Percentiles rank a stretch among this genome's conserved stretches.
Conservation (phyloP, 2,888 invertebrate genomes). For the Flexamia atlantica region DNA sequence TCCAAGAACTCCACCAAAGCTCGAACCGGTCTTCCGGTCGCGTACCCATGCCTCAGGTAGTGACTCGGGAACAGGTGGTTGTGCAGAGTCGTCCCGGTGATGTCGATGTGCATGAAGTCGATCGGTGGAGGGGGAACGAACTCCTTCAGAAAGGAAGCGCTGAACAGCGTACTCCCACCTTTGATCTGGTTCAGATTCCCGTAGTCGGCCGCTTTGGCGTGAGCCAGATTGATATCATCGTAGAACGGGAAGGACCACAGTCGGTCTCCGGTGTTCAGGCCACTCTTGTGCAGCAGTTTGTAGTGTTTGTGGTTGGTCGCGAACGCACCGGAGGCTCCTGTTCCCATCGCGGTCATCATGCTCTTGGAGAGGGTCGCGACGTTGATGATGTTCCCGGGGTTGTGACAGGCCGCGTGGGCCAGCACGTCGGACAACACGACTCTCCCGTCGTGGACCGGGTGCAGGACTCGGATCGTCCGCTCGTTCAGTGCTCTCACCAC, state of each 20-base stretch:
- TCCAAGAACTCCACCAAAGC: constrained; percentile 8
- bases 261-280: constrained; percentile 79
- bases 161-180: constrained; percentile 44
- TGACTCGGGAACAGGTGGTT: constrained; percentile 7
- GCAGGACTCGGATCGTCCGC: constrained; percentile 80
- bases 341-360: constrained; percentile 77
- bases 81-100: constrained; percentile 9
- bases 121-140: constrained; percentile 41
- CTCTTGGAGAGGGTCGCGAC: constrained; percentile 82
- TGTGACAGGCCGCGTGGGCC: constrained; percentile 77
- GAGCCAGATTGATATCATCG: constrained; percentile 55
- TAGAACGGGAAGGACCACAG: constrained; percentile 80
- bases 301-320: constrained; percentile 78
- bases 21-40: constrained; percentile 30
- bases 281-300: constrained; percentile 77
- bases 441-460: constrained; percentile 77
- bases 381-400: constrained; percentile 82
- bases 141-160: constrained; percentile 36
- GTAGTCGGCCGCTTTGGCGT: constrained; percentile 51
- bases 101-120: constrained; percentile 46
- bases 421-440: constrained; percentile 73
- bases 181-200: constrained; percentile 24
- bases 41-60: constrained; percentile 14
- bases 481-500: constrained; percentile 77
- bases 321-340: constrained; percentile 78